Percentiles rank a stretch among this genome's conserved stretches.
Conservation (phyloP, 2,888 invertebrate species). For the Drosophila anomalata region DNA sequence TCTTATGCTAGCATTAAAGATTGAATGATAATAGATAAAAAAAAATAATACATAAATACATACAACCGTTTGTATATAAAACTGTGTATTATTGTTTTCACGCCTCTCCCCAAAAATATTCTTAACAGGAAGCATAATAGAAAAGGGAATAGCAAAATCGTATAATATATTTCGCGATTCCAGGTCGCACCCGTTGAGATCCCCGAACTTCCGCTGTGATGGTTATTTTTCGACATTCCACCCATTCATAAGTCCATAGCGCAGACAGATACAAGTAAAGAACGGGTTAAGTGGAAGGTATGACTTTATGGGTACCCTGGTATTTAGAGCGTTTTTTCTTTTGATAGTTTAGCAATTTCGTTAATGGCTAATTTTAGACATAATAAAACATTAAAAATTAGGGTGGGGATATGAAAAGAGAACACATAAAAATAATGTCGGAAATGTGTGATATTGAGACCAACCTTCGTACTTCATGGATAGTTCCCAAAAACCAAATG, state of each 20-base stretch:
- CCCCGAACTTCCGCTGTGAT: slow-evolving; percentile 66
- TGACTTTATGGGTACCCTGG: background rate
- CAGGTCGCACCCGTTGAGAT: slow-evolving; percentile 18
- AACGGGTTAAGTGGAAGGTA: background rate
- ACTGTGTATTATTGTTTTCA: background rate
- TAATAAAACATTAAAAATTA: no score
- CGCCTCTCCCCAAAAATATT: background rate
- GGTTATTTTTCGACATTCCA: slow-evolving; percentile 51
- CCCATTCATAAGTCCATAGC: slow-evolving; percentile 63
- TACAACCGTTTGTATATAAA: background rate
- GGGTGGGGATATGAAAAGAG: no score
- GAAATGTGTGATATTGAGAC: no score
- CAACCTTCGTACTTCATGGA: no score
- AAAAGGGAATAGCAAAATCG: background rate
- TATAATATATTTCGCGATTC: slow-evolving; percentile 23
- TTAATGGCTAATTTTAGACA: no score
- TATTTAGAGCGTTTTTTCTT: no score
- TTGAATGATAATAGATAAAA: no score
- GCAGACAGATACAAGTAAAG: slow-evolving; percentile 28
- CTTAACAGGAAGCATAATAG: background rate
- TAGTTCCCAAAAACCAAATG: background rate
- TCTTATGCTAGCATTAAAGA: no score
- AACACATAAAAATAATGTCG: no score
- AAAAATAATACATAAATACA: no score
- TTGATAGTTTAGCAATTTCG: no score